A percentile compares a stretch with the other conserved stretches of the same genome.
phyloP scores from a whole-genome alignment of 2,888 invertebrate species.

The Andrena chrysosceles region DNA sequence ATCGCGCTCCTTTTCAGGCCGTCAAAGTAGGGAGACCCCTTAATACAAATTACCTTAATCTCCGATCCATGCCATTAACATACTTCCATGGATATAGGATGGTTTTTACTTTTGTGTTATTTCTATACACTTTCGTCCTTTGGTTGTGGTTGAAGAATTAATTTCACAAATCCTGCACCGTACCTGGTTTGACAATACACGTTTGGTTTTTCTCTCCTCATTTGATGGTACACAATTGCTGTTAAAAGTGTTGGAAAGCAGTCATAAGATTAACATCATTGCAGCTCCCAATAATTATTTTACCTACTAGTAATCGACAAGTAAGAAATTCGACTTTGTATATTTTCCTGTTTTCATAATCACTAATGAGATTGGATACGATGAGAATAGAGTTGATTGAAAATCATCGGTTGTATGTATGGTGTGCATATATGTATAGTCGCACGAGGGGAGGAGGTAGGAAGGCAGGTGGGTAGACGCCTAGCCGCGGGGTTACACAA shows the following conservation, averaged over 20 bases:
- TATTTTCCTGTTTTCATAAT: constrained; percentile 7
- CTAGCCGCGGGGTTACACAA: constrained; percentile 86
- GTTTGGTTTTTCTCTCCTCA: constrained; percentile 4
- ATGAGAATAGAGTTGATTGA: constrained; percentile 30
- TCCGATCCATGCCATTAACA: constrained; percentile 18
- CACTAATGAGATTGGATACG: constrained; percentile 14
- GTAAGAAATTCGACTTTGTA: constrained; percentile 3
- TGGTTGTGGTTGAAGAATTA: constrained; percentile 60
- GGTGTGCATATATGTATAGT: constrained; percentile 81
- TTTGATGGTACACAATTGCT: constrained; percentile 5
- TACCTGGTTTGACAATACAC: constrained; percentile 34
- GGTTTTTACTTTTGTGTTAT: constrained; percentile 37
- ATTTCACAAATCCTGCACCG: constrained; percentile 25
- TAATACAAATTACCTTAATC: constrained; percentile 15
- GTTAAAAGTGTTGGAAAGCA: neutral
- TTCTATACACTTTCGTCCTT: constrained; percentile 36
- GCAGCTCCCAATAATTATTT: constrained; percentile 1
- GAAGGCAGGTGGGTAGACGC: constrained; percentile 86
- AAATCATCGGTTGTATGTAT: constrained; percentile 64
- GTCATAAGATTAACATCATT: constrained; percentile 10
- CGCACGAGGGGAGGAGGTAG: constrained; percentile 84
- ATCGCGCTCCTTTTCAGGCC: too few species aligned
- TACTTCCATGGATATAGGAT: constrained; percentile 38
- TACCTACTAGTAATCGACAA: neutral
- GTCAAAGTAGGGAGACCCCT: too few species aligned